phyloP scores from a whole-genome alignment of 2,113 vertebrate species.

The Dolichotis patagonum region DNA sequence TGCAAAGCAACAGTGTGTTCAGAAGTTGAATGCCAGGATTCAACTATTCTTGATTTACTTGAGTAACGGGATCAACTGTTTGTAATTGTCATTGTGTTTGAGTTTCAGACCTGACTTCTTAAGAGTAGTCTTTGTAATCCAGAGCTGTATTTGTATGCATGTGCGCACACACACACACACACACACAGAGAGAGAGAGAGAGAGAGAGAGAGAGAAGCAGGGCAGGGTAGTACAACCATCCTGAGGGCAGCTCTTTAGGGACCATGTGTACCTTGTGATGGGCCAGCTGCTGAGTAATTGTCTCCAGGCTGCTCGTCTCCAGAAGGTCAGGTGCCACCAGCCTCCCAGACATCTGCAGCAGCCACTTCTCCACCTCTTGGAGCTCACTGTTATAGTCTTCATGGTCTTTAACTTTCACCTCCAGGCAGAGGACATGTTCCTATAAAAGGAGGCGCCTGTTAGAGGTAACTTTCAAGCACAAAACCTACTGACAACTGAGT shows the following conservation, averaged over 20 bases:
- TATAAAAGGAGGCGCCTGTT: slow-evolving; percentile 73
- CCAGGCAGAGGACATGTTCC: slow-evolving; percentile 90
- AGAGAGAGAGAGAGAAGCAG: too few relatives aligned
- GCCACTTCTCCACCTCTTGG: slow-evolving; percentile 97
- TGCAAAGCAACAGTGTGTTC: neutral
- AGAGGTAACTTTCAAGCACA: neutral
- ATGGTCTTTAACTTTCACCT: slow-evolving; percentile 93
- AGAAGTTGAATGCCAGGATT: neutral
- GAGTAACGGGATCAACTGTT: neutral
- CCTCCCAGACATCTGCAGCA: slow-evolving; percentile 96
- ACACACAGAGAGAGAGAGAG: too few relatives aligned
- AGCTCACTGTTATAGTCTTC: slow-evolving; percentile 94
- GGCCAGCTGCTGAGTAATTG: slow-evolving; percentile 95
- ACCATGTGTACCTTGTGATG: slow-evolving; percentile 92
- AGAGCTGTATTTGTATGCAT: neutral
- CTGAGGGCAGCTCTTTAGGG: neutral
- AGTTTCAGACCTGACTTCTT: neutral
- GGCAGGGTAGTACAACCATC: fast-evolving
- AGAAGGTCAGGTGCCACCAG: slow-evolving; percentile 93
- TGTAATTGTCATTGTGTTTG: neutral
- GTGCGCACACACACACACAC: too few relatives aligned
- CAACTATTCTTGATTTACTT: neutral
- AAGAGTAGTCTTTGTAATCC: neutral
- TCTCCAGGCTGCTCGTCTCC: slow-evolving; percentile 91
- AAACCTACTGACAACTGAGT: neutral